phyloP scores from a whole-genome alignment of 2,888 invertebrate genomes.

The Catocala sponsa region DNA sequence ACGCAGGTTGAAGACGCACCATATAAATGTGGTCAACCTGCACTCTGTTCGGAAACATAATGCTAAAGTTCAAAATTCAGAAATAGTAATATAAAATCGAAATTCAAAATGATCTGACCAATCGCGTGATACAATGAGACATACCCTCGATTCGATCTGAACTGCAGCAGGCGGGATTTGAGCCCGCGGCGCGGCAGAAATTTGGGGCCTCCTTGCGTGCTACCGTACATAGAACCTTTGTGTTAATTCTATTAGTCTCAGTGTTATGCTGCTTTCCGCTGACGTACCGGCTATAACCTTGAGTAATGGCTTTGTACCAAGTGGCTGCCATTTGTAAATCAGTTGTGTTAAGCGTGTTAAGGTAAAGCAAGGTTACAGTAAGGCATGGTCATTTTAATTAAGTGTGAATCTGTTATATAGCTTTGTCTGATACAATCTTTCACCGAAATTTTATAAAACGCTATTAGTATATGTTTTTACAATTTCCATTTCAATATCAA shows the following conservation, averaged over 20 bases:
- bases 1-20: too few species aligned
- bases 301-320: constrained; percentile 22
- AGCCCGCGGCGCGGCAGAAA: constrained; percentile 96
- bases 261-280: constrained; percentile 18
- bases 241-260: constrained; percentile 58
- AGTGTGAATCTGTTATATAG: too few species aligned
- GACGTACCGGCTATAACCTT: constrained; percentile 12
- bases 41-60: not conserved
- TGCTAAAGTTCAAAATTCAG: not conserved
- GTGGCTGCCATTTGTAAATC: not conserved
- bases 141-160: constrained; percentile 96
- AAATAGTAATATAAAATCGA: constrained; percentile 1
- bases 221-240: constrained; percentile 67
- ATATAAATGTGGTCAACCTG: too few species aligned
- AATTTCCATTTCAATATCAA: too few species aligned
- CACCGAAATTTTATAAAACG: too few species aligned
- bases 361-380: too few species aligned
- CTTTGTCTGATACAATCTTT: too few species aligned
- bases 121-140: constrained; percentile 77
- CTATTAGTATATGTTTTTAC: too few species aligned
- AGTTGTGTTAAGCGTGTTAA: too few species aligned
- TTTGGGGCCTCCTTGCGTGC: constrained; percentile 93
- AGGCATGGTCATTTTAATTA: too few species aligned
- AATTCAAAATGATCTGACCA: constrained; percentile 72
- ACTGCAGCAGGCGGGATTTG: constrained; percentile 96